Percentiles rank a stretch among this genome's conserved stretches.
phyloP scores from a whole-genome alignment of 2,113 vertebrate genomes.

The Spermophilus dauricus region DNA sequence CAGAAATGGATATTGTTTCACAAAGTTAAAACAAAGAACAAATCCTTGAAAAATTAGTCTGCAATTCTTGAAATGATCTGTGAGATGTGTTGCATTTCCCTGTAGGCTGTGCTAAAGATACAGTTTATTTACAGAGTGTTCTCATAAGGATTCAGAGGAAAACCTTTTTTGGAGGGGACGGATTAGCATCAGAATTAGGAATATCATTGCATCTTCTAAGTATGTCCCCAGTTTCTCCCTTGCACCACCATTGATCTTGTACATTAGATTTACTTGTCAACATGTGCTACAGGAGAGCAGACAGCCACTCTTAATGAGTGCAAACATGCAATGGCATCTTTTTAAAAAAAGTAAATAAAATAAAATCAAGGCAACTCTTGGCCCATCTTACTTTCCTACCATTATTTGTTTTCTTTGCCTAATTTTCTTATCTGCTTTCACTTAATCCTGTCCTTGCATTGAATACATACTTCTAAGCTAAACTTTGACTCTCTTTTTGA shows the following conservation, averaged over 20 bases:
- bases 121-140: neutral
- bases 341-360: neutral
- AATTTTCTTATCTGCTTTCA: constrained; percentile 7
- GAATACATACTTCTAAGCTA: neutral
- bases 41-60: neutral
- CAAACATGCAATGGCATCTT: neutral
- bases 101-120: neutral
- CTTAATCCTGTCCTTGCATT: neutral
- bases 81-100: neutral
- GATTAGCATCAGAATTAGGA: neutral
- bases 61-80: neutral
- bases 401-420: constrained; percentile 19
- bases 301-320: neutral
- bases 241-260: neutral
- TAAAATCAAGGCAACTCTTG: neutral
- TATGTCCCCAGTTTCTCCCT: neutral
- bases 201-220: neutral
- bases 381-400: neutral
- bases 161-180: neutral
- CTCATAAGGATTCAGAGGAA: neutral
- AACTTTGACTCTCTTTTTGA: neutral
- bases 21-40: constrained; percentile 7
- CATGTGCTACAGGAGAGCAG: neutral
- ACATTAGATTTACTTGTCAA: neutral
- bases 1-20: constrained; percentile 9